A percentile compares a stretch with the other conserved stretches of the same genome.
These are phyloP conservation scores for Paraescarpia echinospica DNA, from an alignment of 1,140 invertebrate genomes.

Conservation along the genomic window DNA sequence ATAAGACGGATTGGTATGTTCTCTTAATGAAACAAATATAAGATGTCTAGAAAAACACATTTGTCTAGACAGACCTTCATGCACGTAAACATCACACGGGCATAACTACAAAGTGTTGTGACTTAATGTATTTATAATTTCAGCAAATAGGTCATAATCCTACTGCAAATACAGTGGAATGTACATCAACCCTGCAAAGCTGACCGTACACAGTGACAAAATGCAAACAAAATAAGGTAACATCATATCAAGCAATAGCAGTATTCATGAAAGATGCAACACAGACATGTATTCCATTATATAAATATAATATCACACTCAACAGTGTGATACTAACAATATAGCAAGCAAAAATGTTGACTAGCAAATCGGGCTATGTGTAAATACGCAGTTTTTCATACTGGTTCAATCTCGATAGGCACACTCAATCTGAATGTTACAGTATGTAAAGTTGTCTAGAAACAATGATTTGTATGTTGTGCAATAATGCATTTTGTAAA, in stretches of 20 bases:
- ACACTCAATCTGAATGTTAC: not conserved
- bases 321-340: not conserved
- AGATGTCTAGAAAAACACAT: too few relatives aligned
- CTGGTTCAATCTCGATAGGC: not conserved
- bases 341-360: not conserved
- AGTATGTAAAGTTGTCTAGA: not conserved
- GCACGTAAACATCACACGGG: not conserved
- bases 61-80: not conserved
- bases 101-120: not conserved
- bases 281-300: not conserved
- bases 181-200: not conserved
- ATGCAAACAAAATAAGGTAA: not conserved
- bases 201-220: not conserved
- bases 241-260: not conserved
- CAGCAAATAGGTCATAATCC: not conserved
- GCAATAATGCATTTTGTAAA: too few relatives aligned
- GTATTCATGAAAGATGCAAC: not conserved
- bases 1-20: too few relatives aligned
- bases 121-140: not conserved
- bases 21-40: too few relatives aligned
- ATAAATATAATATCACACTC: not conserved
- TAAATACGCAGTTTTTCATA: not conserved
- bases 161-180: too few relatives aligned
- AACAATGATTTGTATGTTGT: not conserved
- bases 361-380: not conserved